A percentile compares a stretch with the other conserved stretches of the same genome.
Conservation (phyloP, 2,888 invertebrate species). For the Pegoplata infirma region DNA sequence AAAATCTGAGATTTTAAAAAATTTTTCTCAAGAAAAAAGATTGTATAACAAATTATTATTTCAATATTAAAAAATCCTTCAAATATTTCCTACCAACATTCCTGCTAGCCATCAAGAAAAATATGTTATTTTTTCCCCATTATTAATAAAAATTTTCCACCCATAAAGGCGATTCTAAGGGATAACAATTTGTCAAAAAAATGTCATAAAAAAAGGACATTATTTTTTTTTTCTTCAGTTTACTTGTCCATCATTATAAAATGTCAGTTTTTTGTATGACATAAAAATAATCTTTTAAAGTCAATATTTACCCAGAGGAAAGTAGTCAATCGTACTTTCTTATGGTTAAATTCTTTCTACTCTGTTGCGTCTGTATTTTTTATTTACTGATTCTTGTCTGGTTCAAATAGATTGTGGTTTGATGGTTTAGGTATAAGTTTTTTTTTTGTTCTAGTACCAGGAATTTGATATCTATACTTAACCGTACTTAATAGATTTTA, state of each 20-base stretch:
- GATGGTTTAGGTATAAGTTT: not conserved
- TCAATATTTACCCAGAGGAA: conserved; percentile 5
- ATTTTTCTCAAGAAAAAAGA: too few species aligned
- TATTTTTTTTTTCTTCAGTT: not conserved
- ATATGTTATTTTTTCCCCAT: not conserved
- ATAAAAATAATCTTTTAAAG: not conserved
- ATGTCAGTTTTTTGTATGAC: conserved; percentile 27
- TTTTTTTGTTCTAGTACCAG: too few species aligned
- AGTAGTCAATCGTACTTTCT: not conserved
- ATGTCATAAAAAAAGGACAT: conserved; percentile 4
- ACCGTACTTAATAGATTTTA: too few species aligned
- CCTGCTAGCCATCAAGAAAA: not conserved
- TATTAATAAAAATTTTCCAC: not conserved
- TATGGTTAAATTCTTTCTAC: conserved; percentile 1
- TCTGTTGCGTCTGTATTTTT: not conserved
- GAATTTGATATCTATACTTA: too few species aligned
- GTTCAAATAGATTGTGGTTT: not conserved
- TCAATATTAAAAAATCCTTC: not conserved
- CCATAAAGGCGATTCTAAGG: not conserved
- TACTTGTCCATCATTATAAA: not conserved
- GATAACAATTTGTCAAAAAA: conserved; percentile 26
- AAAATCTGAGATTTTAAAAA: too few species aligned
- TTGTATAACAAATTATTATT: too few species aligned
- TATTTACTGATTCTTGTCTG: not conserved
- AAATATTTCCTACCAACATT: not conserved